Conservation (phyloP, 2,888 invertebrate genomes). For the Malachius bipustulatus region DNA sequence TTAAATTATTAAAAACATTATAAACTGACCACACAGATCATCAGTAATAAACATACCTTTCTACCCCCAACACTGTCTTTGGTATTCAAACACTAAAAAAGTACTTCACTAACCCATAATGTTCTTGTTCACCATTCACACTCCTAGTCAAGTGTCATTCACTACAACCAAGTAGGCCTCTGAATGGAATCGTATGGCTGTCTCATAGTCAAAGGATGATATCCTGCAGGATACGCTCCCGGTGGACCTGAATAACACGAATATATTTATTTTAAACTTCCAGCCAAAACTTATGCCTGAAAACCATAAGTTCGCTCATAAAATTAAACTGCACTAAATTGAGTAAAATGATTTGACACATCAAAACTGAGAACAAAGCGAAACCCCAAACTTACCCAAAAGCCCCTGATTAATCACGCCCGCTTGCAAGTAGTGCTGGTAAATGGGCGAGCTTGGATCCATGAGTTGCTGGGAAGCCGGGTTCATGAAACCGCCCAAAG, state of each 20-base stretch:
- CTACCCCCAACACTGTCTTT: conserved; percentile 28
- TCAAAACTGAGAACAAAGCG: no score
- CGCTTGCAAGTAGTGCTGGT: conserved; percentile 60
- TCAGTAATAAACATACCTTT: conserved; percentile 16
- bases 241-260: no score
- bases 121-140: no score
- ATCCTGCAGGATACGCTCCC: conserved; percentile 48
- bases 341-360: no score
- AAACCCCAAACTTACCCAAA: no score
- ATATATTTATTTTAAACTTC: no score
- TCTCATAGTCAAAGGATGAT: conserved; percentile 52
- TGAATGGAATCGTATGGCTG: conserved; percentile 63
- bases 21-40: no score
- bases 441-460: conserved; percentile 53
- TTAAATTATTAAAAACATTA: no score
- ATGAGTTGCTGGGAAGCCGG: conserved; percentile 39
- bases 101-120: conserved; percentile 14
- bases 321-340: no score
- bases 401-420: conserved; percentile 40
- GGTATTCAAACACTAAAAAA: conserved; percentile 22
- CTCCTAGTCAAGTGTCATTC: no score
- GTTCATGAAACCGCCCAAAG: conserved; percentile 50
- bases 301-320: no score
- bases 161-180: conserved; percentile 51
- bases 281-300: no score